These are phyloP conservation scores for Leucania comma DNA, from an alignment of 2,888 invertebrate genomes.

Conservation along the genomic window DNA sequence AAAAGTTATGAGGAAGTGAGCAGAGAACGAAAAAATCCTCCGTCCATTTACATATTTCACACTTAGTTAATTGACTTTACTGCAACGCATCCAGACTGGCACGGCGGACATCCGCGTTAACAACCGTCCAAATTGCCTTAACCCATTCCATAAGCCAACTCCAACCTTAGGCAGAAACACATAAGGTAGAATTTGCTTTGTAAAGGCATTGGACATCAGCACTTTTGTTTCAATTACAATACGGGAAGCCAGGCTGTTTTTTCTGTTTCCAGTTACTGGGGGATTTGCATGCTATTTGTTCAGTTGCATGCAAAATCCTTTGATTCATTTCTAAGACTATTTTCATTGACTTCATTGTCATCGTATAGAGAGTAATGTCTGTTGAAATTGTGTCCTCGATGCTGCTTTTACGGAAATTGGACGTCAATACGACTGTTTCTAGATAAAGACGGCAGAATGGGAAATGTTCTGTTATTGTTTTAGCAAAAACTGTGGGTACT, in stretches of 20 bases:
- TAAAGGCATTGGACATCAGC: slow-evolving; percentile 50
- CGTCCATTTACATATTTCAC: slow-evolving; percentile 81
- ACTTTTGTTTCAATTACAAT: slow-evolving; percentile 75
- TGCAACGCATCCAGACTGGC: slow-evolving; percentile 70
- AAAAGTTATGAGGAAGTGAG: slow-evolving; percentile 42
- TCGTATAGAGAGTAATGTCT: slow-evolving; percentile 33
- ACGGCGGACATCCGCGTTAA: slow-evolving; percentile 68
- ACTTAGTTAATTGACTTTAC: slow-evolving; percentile 80
- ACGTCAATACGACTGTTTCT: slow-evolving; percentile 43
- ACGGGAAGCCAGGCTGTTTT: slow-evolving; percentile 60
- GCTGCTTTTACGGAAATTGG: slow-evolving; percentile 50
- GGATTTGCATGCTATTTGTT: slow-evolving; percentile 67
- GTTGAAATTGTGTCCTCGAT: slow-evolving; percentile 59
- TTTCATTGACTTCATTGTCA: slow-evolving; percentile 52
- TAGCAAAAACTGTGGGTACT: background rate
- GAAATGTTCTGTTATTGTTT: slow-evolving; percentile 34
- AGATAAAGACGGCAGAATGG: slow-evolving; percentile 21
- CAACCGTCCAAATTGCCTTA: slow-evolving; percentile 65
- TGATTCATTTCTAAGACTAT: slow-evolving; percentile 58
- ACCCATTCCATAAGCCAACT: slow-evolving; percentile 18
- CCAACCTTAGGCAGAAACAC: background rate
- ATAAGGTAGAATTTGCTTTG: slow-evolving; percentile 32
- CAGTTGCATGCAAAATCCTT: slow-evolving; percentile 58
- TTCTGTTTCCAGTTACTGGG: slow-evolving; percentile 64
- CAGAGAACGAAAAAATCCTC: slow-evolving; percentile 50